A percentile compares a stretch with the other conserved stretches of the same genome.
Evolutionary conservation across 2,797 vertebrate species (phyloP).

Genomic region (Sebastolobus alascanus): DNA sequence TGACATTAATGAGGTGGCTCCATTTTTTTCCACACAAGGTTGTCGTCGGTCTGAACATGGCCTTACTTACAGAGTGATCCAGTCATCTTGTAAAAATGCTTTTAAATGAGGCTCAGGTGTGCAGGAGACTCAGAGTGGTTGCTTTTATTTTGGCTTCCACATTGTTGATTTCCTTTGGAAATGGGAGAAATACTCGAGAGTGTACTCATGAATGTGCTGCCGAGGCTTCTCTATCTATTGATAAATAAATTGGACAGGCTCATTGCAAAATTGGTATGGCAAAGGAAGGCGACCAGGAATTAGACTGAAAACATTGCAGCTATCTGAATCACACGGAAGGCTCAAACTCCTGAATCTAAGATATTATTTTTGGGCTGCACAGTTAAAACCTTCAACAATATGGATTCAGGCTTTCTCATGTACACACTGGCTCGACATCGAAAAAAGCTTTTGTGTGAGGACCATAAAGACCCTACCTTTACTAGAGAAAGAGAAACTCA

Average conservation of each 20-base stretch:
- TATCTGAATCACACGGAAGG: too few relatives aligned
- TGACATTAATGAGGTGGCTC: constrained; percentile 11
- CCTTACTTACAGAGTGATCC: constrained; percentile 6
- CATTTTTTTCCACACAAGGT: background rate
- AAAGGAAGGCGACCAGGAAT: background rate
- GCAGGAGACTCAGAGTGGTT: background rate
- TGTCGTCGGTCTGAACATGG: background rate
- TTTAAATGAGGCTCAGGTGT: constrained; percentile 21
- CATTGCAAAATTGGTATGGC: background rate
- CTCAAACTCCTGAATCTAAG: too few relatives aligned
- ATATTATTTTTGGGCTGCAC: too few relatives aligned
- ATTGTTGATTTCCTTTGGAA: constrained; percentile 7
- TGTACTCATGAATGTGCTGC: background rate
- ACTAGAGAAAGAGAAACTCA: background rate
- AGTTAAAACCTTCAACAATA: background rate
- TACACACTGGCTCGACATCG: background rate
- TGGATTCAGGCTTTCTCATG: background rate
- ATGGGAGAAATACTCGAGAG: too few relatives aligned
- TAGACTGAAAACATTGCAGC: background rate
- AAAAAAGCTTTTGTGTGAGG: background rate
- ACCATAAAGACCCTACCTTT: background rate
- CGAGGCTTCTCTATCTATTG: too few relatives aligned
- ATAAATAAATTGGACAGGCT: background rate
- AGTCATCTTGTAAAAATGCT: constrained; percentile 22
- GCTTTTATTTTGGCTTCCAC: constrained; percentile 8